Conservation (phyloP, 2,888 invertebrate genomes). For the Morinoia aosen region DNA sequence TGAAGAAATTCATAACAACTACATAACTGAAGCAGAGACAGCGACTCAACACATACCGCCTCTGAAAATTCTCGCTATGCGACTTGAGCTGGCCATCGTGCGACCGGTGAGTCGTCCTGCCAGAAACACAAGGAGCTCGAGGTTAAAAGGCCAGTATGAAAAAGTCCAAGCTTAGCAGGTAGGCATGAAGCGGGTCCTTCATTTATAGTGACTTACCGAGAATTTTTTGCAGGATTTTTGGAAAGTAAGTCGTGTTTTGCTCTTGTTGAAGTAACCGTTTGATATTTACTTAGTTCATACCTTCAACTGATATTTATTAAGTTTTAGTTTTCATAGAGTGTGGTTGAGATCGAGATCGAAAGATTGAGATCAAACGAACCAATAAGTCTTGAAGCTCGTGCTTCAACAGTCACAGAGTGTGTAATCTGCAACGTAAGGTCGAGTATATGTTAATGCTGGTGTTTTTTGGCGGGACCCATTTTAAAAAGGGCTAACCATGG, state of each 20-base stretch:
- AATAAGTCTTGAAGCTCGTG: neutral
- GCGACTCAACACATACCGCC: neutral
- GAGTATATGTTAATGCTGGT: neutral
- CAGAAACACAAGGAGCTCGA: neutral
- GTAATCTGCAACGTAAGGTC: neutral
- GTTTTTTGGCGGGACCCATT: neutral
- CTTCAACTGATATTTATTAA: constrained; percentile 2
- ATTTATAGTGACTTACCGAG: neutral
- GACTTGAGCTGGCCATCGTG: neutral
- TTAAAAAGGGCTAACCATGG: neutral
- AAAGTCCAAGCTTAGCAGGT: neutral
- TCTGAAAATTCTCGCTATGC: neutral
- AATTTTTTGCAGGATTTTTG: neutral
- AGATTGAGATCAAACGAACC: neutral
- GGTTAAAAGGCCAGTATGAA: neutral
- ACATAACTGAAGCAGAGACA: neutral
- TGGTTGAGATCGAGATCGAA: neutral
- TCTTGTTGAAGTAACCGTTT: neutral
- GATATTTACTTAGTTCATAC: constrained; percentile 17
- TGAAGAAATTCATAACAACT: neutral
- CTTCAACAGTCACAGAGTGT: neutral
- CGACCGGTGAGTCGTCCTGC: neutral
- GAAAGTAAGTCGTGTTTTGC: neutral
- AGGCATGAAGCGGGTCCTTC: neutral
- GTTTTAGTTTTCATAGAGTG: neutral